A percentile compares a stretch with the other conserved stretches of the same genome.
phyloP scores from a whole-genome alignment of 2,888 invertebrate species.

The Epistrophella euchroma region DNA sequence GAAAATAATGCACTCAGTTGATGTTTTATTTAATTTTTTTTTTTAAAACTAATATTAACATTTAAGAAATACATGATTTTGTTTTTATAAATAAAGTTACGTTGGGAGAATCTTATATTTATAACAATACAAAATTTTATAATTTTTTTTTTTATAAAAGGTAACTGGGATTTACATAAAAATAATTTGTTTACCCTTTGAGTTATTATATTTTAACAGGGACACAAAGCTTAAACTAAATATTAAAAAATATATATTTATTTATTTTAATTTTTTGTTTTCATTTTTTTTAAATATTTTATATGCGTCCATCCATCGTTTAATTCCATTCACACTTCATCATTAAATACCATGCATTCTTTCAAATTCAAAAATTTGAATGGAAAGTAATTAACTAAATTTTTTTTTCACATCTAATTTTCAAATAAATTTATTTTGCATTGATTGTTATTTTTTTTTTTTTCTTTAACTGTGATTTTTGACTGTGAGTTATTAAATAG shows the following conservation, averaged over 20 bases:
- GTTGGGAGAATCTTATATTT: conserved; percentile 72
- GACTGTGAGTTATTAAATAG: conserved; percentile 43
- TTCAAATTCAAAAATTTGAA: conserved; percentile 12
- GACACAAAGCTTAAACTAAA: conserved; percentile 55
- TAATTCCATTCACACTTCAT: conserved; percentile 56
- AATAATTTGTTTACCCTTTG: conserved; percentile 15
- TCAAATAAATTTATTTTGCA: conserved; percentile 56
- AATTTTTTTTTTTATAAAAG: conserved; percentile 35
- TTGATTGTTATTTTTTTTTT: conserved; percentile 47
- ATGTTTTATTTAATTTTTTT: conserved; percentile 12
- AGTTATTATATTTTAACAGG: conserved; percentile 11
- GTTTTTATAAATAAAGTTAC: conserved; percentile 63
- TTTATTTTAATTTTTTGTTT: neutral
- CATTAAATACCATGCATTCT: conserved; percentile 31
- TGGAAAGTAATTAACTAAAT: conserved; percentile 22
- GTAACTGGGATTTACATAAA: conserved; percentile 61
- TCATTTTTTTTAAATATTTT: conserved; percentile 10
- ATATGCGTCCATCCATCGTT: conserved; percentile 42
- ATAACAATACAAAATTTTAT: conserved; percentile 70
- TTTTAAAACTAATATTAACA: conserved; percentile 42
- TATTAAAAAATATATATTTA: conserved; percentile 61
- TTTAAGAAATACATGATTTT: conserved; percentile 37
- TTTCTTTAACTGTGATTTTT: conserved; percentile 25
- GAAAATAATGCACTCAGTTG: conserved; percentile 71
- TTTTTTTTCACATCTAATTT: neutral